Conservation (phyloP, 2,888 invertebrate genomes). For the Sesia bembeciformis region DNA sequence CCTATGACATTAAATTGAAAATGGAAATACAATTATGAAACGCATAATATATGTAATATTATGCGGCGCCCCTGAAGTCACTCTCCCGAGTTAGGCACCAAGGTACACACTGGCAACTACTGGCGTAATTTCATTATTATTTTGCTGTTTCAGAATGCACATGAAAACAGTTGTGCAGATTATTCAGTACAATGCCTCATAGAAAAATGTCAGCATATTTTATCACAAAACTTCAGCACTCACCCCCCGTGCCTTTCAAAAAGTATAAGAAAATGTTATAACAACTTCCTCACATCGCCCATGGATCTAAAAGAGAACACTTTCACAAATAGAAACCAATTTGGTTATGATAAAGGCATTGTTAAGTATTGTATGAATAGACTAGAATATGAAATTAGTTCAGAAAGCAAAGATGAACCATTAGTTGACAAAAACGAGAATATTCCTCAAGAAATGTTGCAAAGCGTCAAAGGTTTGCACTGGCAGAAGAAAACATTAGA, state of each 20-base stretch:
- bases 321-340: constrained; percentile 43
- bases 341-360: constrained; percentile 40
- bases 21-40: no score
- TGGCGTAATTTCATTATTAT: no score
- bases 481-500: constrained; percentile 60
- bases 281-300: constrained; percentile 42
- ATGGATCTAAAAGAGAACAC: constrained; percentile 42
- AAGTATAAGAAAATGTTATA: constrained; percentile 42
- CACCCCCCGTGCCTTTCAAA: constrained; percentile 51
- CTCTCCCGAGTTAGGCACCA: no score
- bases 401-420: constrained; percentile 40
- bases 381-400: constrained; percentile 47
- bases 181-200: constrained; percentile 35
- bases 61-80: no score
- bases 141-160: constrained; percentile 52
- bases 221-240: constrained; percentile 42
- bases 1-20: no score
- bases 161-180: constrained; percentile 39
- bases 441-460: constrained; percentile 44
- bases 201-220: constrained; percentile 44
- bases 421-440: constrained; percentile 41
- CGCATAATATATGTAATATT: no score
- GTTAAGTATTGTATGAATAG: constrained; percentile 56
- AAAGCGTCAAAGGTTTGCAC: constrained; percentile 44
- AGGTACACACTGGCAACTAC: no score